These are phyloP conservation scores for Gadus macrocephalus DNA, from an alignment of 2,113 vertebrate genomes.

Conservation along the genomic window DNA sequence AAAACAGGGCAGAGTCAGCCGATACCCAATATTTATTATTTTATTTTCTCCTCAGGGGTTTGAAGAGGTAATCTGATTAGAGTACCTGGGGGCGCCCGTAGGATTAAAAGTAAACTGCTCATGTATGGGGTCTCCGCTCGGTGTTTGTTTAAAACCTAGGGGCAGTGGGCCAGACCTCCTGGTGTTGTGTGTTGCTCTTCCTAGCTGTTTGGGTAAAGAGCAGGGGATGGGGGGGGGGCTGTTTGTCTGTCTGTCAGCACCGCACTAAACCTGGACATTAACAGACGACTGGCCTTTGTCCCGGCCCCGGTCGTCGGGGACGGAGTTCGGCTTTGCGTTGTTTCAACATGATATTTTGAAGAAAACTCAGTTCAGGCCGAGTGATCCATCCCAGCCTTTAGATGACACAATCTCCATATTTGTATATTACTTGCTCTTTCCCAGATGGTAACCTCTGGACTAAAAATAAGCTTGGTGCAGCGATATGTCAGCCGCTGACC, in stretches of 20 bases:
- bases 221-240: neutral
- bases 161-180: neutral
- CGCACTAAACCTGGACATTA: neutral
- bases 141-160: conserved; percentile 55
- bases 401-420: too few relatives aligned
- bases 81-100: conserved; percentile 32
- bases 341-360: neutral
- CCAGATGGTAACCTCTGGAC: too few relatives aligned
- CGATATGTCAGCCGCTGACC: too few relatives aligned
- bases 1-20: conserved; percentile 23
- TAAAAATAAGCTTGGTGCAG: too few relatives aligned
- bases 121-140: conserved; percentile 28
- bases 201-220: conserved; percentile 26
- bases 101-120: conserved; percentile 52
- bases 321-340: too few relatives aligned
- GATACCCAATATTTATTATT: conserved; percentile 33
- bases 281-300: neutral
- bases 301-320: too few relatives aligned
- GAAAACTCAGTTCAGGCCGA: neutral
- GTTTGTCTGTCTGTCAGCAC: neutral
- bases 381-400: neutral
- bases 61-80: conserved; percentile 54
- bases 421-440: too few relatives aligned
- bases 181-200: conserved; percentile 59
- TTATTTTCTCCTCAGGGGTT: conserved; percentile 37